Base-by-base conservation (phyloP, 30 jellyfish, hydroid and myxozoan species). In the Haliclystus octoradiatus region DNA sequence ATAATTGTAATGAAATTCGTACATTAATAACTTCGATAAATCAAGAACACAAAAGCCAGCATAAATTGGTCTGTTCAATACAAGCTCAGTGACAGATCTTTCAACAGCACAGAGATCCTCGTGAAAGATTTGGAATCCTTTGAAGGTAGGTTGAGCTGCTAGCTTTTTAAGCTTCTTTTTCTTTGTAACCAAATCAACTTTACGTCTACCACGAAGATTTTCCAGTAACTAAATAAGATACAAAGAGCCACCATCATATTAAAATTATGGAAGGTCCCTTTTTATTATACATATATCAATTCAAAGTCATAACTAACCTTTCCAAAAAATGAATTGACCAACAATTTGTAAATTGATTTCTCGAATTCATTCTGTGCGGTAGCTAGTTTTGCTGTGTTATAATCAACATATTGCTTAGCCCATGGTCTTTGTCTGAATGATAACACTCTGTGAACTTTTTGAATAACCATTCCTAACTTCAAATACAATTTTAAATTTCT, bases 1-100 rank as follows among this genome's bases (percentile, higher is more conserved):
- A 35, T 82, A 82, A 78, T 82, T 63, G 52, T 82, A 74, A 50
- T 82, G 91, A 34, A 82, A 66, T 29, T 82, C 94, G 63, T 73
- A 82, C n/a, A n/a, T n/a, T n/a, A n/a, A n/a, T n/a, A n/a, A n/a
- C n/a, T n/a, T n/a, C n/a, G n/a, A n/a, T n/a, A 82, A 33, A 34
- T 82, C 90, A 9, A 82, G 52, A 49, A 82, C 68, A 32, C 84
- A 60, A 73, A 73, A 34, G 31, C 84, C 91, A 0, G 74, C 68
- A 52, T 82, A 82, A 1, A 69, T 65, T n/a, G 94, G 94, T 50
- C 70, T 73, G 71, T 73, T 68, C 5, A 74, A 34, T 32, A 63
- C 29, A 4, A 79, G 34, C 32, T 26, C 47, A 49, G 31, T 62
- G 33, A 69, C 64, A 25, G 28, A 63, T 74, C 25, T 70, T 24